phyloP scores from a whole-genome alignment of 1,140 invertebrate genomes.

The Branchinecta lynchi region DNA sequence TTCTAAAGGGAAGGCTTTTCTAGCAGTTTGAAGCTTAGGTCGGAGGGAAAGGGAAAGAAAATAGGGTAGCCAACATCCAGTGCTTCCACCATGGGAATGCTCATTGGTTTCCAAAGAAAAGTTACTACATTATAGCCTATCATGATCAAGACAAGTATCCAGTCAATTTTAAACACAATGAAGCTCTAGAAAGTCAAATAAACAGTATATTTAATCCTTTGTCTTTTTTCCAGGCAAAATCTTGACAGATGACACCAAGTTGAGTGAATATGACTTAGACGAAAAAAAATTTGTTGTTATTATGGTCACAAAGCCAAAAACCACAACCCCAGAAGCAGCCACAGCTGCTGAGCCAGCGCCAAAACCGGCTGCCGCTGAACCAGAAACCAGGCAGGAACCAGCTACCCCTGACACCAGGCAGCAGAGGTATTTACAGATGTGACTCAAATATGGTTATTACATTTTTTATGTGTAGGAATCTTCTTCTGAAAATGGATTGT shows the following conservation, averaged over 20 bases:
- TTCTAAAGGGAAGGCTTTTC: too few species aligned
- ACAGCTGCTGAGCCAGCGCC: slow-evolving; percentile 17
- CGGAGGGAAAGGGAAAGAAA: too few species aligned
- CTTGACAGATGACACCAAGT: slow-evolving; percentile 64
- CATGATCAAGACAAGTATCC: neutral
- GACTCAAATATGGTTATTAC: too few species aligned
- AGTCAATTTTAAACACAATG: too few species aligned
- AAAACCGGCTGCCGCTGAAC: slow-evolving; percentile 24
- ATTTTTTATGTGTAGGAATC: too few species aligned
- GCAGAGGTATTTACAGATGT: neutral
- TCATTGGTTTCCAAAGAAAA: too few species aligned
- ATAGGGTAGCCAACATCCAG: too few species aligned
- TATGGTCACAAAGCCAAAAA: slow-evolving; percentile 80
- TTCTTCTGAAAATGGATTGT: too few species aligned
- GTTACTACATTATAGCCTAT: slow-evolving; percentile 14
- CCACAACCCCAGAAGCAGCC: slow-evolving; percentile 28
- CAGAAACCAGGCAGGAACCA: slow-evolving; percentile 20
- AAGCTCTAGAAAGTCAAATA: too few species aligned
- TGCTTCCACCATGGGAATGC: too few species aligned
- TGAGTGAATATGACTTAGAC: slow-evolving; percentile 83
- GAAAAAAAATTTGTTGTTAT: slow-evolving; percentile 96
- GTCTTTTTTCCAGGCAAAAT: slow-evolving; percentile 56
- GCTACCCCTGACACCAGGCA: slow-evolving; percentile 6
- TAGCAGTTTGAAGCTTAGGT: too few species aligned
- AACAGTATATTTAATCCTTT: neutral